Conservation (phyloP, 2,888 invertebrate genomes). For the Idaea dimidiata region DNA sequence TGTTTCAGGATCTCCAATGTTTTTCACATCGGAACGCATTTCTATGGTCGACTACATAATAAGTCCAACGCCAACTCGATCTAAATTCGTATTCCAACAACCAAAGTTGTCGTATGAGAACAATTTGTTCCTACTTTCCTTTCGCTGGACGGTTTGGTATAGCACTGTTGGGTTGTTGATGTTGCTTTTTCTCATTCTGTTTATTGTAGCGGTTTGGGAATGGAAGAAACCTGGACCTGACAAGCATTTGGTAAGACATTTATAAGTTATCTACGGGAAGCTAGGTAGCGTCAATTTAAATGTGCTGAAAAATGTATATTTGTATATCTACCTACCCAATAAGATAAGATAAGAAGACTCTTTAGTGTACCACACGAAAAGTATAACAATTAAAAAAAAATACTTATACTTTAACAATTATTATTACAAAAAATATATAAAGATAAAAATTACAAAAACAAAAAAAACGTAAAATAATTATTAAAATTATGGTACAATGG, state of each 20-base stretch:
- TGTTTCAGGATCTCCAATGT: conserved; percentile 81
- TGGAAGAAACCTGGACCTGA: conserved; percentile 51
- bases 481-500: too few species aligned
- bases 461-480: too few species aligned
- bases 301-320: too few species aligned
- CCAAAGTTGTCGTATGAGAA: conserved; percentile 87
- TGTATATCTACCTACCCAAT: too few species aligned
- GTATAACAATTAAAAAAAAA: too few species aligned
- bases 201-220: conserved; percentile 63
- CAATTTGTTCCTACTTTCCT: conserved; percentile 86
- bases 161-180: conserved; percentile 71
- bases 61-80: conserved; percentile 84
- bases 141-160: conserved; percentile 84
- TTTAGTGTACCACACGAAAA: too few species aligned
- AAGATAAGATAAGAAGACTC: too few species aligned
- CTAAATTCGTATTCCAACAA: conserved; percentile 86
- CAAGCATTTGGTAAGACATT: conserved; percentile 28
- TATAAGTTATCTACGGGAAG: neutral
- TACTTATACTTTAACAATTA: too few species aligned
- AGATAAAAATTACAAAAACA: too few species aligned
- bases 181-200: conserved; percentile 62
- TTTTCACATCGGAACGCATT: conserved; percentile 82
- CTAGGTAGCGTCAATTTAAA: too few species aligned
- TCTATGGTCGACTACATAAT: conserved; percentile 84
- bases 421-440: too few species aligned